Base-by-base conservation (phyloP, 2,113 vertebrate genomes). In the Serilophus lunatus region DNA sequence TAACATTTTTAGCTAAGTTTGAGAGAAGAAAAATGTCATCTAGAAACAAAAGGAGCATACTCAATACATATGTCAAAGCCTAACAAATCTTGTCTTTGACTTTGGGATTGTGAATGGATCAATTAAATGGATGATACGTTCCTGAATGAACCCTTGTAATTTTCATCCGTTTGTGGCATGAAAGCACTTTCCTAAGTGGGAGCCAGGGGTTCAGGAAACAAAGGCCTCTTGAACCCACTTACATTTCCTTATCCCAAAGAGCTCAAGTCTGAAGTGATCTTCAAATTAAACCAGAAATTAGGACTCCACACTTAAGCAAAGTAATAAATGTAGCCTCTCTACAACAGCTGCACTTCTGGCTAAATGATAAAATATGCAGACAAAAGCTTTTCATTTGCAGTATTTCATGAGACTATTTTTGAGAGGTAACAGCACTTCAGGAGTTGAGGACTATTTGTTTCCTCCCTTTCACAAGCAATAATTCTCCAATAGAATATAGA, bases 1-100 rank as follows among this genome's bases (percentile, higher is more conserved):
- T 96, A 93, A 86, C 85, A 93, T 92, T 94, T 95, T 93, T 79
- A 87, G 91, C 92, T 88, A 88, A 95, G 71, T 79, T 96, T 95
- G 59, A 91, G 82, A 88, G 81, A 63, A 92, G 36, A 35, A 92
- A 88, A 86, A 92, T 4, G 51, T 90, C 88, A 92, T 95, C 50
- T 90, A 61, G 72, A 91, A 95, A 96, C 53, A 96, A 92, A 95
- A 96, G 65, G 22, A 88, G 51, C 93, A 93, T 82, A 93, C 69
- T 96, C 70, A 80, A 89, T 70, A 82, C 89, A 76, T 79, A 82
- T 95, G 77, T 90, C 82, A 90, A 88, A 88, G 87, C 81, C 80
- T 78, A 90, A 96, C 94, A 95, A 95, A 95, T 91, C 68, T 85
- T 51, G 60, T 56, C 92, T 95, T 94, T 94, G 88, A 86, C 89